Evolutionary conservation across 2,113 vertebrate genomes (phyloP).

Genomic region (Thryonomys swinderianus): DNA sequence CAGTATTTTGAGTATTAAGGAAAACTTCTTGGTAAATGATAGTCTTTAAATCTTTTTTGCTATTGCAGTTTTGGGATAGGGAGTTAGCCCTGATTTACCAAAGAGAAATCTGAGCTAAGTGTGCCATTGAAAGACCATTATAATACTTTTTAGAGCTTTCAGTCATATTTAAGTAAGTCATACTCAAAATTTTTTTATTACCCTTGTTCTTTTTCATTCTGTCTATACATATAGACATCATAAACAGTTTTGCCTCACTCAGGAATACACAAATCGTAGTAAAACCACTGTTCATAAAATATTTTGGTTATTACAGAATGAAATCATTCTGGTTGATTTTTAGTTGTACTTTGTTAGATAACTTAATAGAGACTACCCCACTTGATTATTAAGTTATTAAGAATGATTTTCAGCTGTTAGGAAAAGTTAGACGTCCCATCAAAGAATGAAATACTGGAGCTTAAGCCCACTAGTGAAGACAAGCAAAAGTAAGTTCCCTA

Average conservation of each 20-base stretch:
- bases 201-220: background rate
- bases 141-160: background rate
- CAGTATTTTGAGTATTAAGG: background rate
- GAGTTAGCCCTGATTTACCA: background rate
- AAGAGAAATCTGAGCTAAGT: conserved; percentile 32
- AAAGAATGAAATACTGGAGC: background rate
- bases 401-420: conserved; percentile 14
- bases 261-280: background rate
- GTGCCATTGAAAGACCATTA: background rate
- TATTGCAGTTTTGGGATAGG: background rate
- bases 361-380: background rate
- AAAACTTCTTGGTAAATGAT: background rate
- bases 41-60: background rate
- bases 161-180: conserved; percentile 20
- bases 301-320: conserved; percentile 48
- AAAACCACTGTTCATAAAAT: conserved; percentile 39
- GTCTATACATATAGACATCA: background rate
- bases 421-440: background rate
- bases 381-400: background rate
- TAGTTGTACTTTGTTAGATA: conserved; percentile 10
- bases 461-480: background rate
- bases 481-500: background rate
- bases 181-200: background rate
- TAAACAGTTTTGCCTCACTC: background rate
- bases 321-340: conserved; percentile 44